Percentiles rank a stretch among this genome's conserved stretches.
Evolutionary conservation across 2,113 vertebrate species (phyloP).

Genomic region (Numida meleagris): DNA sequence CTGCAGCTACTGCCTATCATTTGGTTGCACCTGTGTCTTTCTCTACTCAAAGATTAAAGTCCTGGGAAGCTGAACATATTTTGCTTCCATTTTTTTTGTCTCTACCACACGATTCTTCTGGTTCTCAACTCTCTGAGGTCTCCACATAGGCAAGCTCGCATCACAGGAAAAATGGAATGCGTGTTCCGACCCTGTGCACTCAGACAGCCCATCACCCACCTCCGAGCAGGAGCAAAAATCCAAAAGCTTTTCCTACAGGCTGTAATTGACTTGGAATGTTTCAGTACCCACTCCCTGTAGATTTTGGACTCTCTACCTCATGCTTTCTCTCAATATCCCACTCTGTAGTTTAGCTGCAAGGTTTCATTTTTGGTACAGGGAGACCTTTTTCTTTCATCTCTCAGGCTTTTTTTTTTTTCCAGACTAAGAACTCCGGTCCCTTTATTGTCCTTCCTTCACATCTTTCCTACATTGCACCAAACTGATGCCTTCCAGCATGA

Average conservation of each 20-base stretch:
- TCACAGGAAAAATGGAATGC: not conserved
- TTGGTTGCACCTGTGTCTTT: slow-evolving; percentile 52
- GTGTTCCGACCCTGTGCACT: not conserved
- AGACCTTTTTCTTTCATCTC: not conserved
- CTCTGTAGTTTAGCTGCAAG: not conserved
- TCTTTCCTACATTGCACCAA: not conserved
- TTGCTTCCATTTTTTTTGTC: slow-evolving; percentile 59
- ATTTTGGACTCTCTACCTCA: not conserved
- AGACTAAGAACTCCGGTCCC: not conserved
- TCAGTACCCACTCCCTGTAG: not conserved
- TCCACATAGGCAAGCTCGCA: slow-evolving; percentile 43
- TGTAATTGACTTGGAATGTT: not conserved
- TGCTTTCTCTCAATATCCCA: not conserved
- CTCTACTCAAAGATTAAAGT: slow-evolving; percentile 52
- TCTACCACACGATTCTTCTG: slow-evolving; percentile 7
- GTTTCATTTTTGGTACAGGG: not conserved
- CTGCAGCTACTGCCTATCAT: slow-evolving; percentile 32
- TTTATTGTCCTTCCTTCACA: not conserved
- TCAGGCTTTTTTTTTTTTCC: not conserved
- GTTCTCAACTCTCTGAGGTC: not conserved
- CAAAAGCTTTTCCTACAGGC: not conserved
- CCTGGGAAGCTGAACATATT: slow-evolving; percentile 68
- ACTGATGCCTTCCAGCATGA: not conserved
- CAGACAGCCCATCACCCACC: not conserved
- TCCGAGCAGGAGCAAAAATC: not conserved